A percentile compares a stretch with the other conserved stretches of the same genome.
These are phyloP conservation scores for Coleophora flavipennella DNA, from an alignment of 2,888 invertebrate species.

Conservation along the genomic window DNA sequence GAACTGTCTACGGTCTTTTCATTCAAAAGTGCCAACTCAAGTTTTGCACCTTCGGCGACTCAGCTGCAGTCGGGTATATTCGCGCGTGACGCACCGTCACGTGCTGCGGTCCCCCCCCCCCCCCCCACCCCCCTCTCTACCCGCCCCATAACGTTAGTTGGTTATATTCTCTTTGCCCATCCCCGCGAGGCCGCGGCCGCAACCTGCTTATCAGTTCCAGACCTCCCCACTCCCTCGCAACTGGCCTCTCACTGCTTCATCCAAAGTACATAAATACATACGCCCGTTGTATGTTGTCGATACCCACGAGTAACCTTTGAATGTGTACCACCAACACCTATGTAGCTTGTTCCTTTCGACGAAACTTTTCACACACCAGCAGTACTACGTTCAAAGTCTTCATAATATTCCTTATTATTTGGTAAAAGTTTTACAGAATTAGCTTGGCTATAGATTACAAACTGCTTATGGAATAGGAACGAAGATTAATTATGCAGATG, in stretches of 20 bases:
- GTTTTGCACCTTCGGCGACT: conserved; percentile 27
- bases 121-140: conserved; percentile 10
- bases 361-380: no score
- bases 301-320: background rate
- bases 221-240: conserved; percentile 20
- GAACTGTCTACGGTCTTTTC: no score
- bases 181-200: background rate
- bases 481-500: no score
- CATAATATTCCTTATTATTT: no score
- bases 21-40: background rate
- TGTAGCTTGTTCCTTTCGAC: no score
- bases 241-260: conserved; percentile 23
- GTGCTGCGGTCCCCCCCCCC: conserved; percentile 25
- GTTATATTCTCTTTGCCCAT: no score
- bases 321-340: no score
- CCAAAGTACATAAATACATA: conserved; percentile 23
- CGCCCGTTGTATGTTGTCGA: conserved; percentile 15
- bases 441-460: no score
- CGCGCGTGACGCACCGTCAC: conserved; percentile 43
- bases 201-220: conserved; percentile 29
- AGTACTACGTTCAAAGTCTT: no score
- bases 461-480: no score
- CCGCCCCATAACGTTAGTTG: conserved; percentile 1
- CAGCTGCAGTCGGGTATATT: conserved; percentile 28
- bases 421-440: no score